Evolutionary conservation across 2,113 vertebrate genomes (phyloP).

Genomic region (Nyctibius bracteatus): DNA sequence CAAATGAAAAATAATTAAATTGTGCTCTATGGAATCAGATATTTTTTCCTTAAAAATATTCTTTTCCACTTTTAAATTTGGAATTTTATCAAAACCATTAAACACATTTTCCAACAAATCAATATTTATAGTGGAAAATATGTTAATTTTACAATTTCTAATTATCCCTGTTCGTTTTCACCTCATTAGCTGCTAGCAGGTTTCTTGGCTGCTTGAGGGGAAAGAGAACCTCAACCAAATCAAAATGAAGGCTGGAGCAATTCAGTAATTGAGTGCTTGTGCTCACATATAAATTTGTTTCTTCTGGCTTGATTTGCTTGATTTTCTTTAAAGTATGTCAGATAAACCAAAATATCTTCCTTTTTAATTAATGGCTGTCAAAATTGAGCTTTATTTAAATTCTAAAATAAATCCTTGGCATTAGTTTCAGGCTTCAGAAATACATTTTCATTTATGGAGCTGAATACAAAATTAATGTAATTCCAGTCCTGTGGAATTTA

Average conservation of each 20-base stretch:
- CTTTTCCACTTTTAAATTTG: neutral
- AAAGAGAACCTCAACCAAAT: constrained; percentile 36
- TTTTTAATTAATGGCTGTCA: neutral
- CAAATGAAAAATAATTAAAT: neutral
- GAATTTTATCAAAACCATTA: neutral
- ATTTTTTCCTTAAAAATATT: neutral
- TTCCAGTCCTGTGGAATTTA: neutral
- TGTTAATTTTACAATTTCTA: neutral
- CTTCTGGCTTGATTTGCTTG: neutral
- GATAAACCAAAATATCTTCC: neutral
- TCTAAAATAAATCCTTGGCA: neutral
- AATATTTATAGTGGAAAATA: constrained; percentile 27
- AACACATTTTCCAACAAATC: neutral
- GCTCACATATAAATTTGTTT: constrained; percentile 12
- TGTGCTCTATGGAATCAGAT: neutral
- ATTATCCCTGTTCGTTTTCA: constrained; percentile 33
- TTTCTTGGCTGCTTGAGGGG: neutral
- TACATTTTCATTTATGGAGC: neutral
- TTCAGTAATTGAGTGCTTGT: constrained; percentile 1
- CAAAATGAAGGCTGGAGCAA: neutral
- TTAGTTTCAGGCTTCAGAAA: neutral
- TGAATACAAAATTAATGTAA: neutral
- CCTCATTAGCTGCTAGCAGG: constrained; percentile 20
- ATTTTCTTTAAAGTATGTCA: neutral
- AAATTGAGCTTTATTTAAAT: neutral